Evolutionary conservation across 2,113 vertebrate genomes (phyloP).

Genomic region (Meleagris gallopavo): DNA sequence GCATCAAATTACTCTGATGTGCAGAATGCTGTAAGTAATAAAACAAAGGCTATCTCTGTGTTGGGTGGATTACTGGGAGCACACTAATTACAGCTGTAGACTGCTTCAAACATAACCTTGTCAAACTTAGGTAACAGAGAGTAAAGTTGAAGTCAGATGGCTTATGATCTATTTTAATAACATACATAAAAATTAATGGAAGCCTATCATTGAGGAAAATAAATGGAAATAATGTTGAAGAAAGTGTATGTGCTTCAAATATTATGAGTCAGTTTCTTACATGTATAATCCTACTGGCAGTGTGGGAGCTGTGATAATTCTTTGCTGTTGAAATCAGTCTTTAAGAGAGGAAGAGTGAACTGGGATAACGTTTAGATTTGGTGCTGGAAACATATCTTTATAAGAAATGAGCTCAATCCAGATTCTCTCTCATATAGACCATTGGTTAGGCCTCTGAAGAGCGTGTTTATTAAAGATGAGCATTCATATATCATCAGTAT

Average conservation of each 20-base stretch:
- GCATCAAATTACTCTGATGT: background rate
- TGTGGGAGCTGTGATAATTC: slow-evolving; percentile 12
- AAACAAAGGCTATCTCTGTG: slow-evolving; percentile 15
- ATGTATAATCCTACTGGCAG: background rate
- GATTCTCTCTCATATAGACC: background rate
- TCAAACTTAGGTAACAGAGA: background rate
- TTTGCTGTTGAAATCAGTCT: background rate
- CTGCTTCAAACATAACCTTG: slow-evolving; percentile 16
- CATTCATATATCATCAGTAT: background rate
- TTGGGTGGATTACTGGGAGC: slow-evolving; percentile 30
- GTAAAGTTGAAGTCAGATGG: slow-evolving; percentile 9
- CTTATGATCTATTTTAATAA: slow-evolving; percentile 24
- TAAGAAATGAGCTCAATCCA: slow-evolving; percentile 6
- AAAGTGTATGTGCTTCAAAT: slow-evolving; percentile 16
- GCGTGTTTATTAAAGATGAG: background rate
- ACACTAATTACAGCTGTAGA: slow-evolving; percentile 34
- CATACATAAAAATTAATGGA: background rate
- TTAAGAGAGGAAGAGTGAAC: background rate
- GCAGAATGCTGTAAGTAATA: background rate
- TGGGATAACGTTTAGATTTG: background rate
- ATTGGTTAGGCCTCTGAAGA: slow-evolving; percentile 12
- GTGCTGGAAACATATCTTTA: background rate
- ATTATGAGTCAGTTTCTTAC: background rate
- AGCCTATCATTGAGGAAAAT: background rate
- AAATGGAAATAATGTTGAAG: background rate